Base-by-base conservation (phyloP, 1,140 invertebrate genomes). In the Papilio xuthus region DNA sequence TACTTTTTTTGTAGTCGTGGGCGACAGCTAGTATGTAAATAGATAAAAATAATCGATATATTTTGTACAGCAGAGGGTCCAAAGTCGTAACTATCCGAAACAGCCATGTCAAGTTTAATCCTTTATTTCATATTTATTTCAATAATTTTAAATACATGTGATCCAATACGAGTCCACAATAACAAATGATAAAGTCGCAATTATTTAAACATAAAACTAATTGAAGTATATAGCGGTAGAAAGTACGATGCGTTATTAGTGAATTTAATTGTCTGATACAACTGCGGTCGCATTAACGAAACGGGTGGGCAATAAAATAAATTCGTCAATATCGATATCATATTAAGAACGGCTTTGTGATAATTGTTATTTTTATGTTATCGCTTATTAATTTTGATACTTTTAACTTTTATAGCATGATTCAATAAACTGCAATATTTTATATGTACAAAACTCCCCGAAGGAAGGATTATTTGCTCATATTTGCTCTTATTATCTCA, bases 251-350 rank as follows among this genome's bases (percentile, higher is more conserved):
- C 53, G 42, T 76, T 56, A 63, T 76, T 76, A 76, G 37, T 76
- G 56, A 41, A 76, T 76, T 76, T 76, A 63, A 76, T 76, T 67
- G 37, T 42, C 74, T 32, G 13, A 42, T 63, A 76, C 74, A 56
- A 76, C 37, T 41, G 56, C 28, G 56, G 10, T 15, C 74, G 56
- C 56, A 76, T 76, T 76, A 75, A 41, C 20, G 53, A 76, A 76
- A 76, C 56, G 56, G 74, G 28, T 63, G 41, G 32, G 53, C 32
- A 32, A 76, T 76, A 76, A 76, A 76, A 76, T 76, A 76, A 76
- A 76, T 76, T 63, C n/a, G 50, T 76, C 56, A 76, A 63, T 60
- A 76, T 41, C 28, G 74, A 76, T 76, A 76, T 76, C 74, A 41
- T 42, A 76, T 75, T 42, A 73, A 73, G 23, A 67, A 67, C 60